These are phyloP conservation scores for Sinocyclocheilus rhinocerous DNA, from an alignment of 2,113 vertebrate species.

Conservation along the genomic window DNA sequence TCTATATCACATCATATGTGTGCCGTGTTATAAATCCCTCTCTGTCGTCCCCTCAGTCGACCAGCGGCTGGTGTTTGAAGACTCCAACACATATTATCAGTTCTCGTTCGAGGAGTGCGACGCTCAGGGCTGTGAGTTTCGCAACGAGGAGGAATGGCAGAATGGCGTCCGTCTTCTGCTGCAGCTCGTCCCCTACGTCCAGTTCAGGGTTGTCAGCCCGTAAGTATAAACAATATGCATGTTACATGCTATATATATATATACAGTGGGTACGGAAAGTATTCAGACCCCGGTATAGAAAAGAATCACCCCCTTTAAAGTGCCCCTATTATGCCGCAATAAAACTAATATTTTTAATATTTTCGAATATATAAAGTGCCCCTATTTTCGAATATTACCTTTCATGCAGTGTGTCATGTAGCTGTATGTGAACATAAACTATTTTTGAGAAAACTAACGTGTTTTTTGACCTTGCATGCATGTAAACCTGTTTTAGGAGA, in stretches of 20 bases:
- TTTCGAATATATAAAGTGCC: too few species aligned
- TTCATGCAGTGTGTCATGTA: too few species aligned
- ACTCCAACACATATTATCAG: conserved; percentile 92
- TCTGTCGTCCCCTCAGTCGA: conserved; percentile 78
- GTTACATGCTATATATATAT: background rate
- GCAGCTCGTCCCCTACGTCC: conserved; percentile 86
- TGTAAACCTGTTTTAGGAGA: too few species aligned
- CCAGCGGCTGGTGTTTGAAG: conserved; percentile 90
- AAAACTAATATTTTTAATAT: too few species aligned
- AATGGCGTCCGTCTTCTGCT: conserved; percentile 89
- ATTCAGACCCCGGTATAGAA: too few species aligned
- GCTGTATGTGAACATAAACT: too few species aligned
- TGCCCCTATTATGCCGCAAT: too few species aligned
- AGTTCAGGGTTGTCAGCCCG: conserved; percentile 83
- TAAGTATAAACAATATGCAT: conserved; percentile 74
- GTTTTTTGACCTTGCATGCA: too few species aligned
- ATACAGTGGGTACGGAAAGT: too few species aligned
- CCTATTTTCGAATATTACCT: too few species aligned
- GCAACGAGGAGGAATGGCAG: conserved; percentile 89
- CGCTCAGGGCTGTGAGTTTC: conserved; percentile 89
- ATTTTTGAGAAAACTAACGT: too few species aligned
- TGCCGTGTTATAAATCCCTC: background rate
- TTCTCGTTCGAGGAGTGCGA: conserved; percentile 95
- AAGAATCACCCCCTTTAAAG: too few species aligned
- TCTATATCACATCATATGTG: background rate